Base-by-base conservation (phyloP, 2,888 invertebrate species). In the Scaptomyza reducta region DNA sequence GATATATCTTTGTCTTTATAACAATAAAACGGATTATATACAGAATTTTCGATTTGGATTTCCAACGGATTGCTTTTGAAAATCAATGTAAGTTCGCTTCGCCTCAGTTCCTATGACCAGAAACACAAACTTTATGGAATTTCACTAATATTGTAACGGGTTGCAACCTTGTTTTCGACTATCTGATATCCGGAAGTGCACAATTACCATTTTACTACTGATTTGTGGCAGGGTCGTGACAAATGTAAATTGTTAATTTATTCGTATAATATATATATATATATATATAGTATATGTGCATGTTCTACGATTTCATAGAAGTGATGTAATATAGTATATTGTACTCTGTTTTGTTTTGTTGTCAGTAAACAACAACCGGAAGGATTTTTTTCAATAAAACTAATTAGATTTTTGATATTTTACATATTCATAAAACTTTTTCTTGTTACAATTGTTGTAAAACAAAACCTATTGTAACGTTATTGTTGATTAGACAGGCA, bases 1-100 rank as follows among this genome's bases (percentile, higher is more conserved):
- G 69, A 85, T 69, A 80, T 60, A 58, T 27, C 22, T 18, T 27
- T 25, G 31, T 16, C 45, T 27, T 27, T 13, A 53, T 42, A 54
- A 40, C 22, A 35, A 44, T 35, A 50, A 44, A 25, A 54, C 40
- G 50, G 33, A 50, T 47, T 44, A 50, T 41, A 47, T 45, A 55
- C 45, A 44, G 45, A 45, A 42, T 51, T 42, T 46, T 41, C 38
- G 46, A 45, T 49, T 56, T 73, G 82, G 71, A 77, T 64, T 72
- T 54, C 25, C 22, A 46, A 50, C 59, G 89, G 90, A 90, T 91
- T 90, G 90, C 90, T 90, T 90, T 90, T 89, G 79, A 89, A 87
- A 90, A 88, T 78, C 87, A 89, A 90, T 88, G 90, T 91, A 90
- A 91, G 90, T 90, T 27, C 27, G 22, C 22, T 22, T 22, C 3